Base-by-base conservation (phyloP, 1,140 invertebrate species). In the Pemphigus obesinymphae region DNA sequence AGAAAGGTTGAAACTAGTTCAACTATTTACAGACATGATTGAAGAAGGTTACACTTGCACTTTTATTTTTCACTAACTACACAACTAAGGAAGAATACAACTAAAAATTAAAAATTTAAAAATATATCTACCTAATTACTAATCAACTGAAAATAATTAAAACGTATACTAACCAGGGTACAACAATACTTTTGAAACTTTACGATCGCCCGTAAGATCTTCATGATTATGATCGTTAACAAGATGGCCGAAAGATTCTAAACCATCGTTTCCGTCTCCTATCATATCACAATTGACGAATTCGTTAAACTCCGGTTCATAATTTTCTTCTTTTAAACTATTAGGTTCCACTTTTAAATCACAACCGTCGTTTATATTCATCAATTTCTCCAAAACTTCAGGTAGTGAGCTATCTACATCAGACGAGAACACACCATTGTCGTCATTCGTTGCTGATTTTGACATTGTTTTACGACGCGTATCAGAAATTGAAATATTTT, bases 131-230 rank as follows among this genome's bases (percentile, higher is more conserved):
- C n/a, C n/a, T n/a, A n/a, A n/a, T n/a, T n/a, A n/a, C n/a, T n/a
- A n/a, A n/a, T n/a, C n/a, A n/a, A n/a, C n/a, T n/a, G n/a, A n/a
- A n/a, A n/a, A n/a, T n/a, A n/a, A n/a, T 1, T 53, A 50, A 20
- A 26, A 10, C 17, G 7, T 20, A 82, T 72, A 37, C 82, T 80
- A 5, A 68, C 70, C 70, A 1, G 17, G 29, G 13, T 73, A 17
- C 26, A 73, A 48, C 26, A 73, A 50, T 50, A 73, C 43, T 63
- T 80, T 80, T 40, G 45, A 45, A 11, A 80, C 76, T 31, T 31
- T 63, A 8, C 76, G 55, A 26, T 80, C 55, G 1, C 76, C 76
- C 6, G 55, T 63, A 4, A 80, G 29, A 20, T 80, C 76, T 43
- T 29, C 2, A 0, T 61, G 23, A 8, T 61, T 80, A 10, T 15